These are phyloP conservation scores for Lontra canadensis DNA, from an alignment of 2,113 vertebrate species.

Conservation along the genomic window DNA sequence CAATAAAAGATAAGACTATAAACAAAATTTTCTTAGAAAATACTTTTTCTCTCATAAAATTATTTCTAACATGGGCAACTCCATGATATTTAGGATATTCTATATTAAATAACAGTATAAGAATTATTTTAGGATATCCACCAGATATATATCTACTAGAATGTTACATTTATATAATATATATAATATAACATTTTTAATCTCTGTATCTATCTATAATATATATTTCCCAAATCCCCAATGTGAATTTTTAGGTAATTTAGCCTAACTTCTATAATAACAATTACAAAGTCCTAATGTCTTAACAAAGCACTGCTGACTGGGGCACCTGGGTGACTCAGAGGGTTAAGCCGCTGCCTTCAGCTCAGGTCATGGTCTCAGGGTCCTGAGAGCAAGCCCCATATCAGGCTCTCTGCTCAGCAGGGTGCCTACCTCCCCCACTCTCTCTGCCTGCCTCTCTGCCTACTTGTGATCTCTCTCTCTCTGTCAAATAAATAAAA, in stretches of 20 bases:
- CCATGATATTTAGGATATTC: background rate
- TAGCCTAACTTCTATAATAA: background rate
- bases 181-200: background rate
- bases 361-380: no score
- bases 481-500: no score
- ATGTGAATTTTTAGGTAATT: background rate
- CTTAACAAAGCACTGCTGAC: background rate
- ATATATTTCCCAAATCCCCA: background rate
- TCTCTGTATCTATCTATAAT: background rate
- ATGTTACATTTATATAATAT: background rate
- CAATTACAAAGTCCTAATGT: background rate
- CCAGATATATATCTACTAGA: background rate
- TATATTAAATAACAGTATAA: background rate
- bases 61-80: background rate
- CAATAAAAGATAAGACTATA: background rate
- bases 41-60: background rate
- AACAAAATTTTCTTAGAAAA: background rate
- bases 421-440: no score
- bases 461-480: no score
- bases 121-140: background rate
- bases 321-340: no score
- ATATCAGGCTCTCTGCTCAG: no score
- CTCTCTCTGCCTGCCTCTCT: no score
- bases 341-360: no score
- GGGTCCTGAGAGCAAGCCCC: no score